A percentile compares a stretch with the other conserved stretches of the same genome.
phyloP scores from a whole-genome alignment of 2,888 invertebrate genomes.

The Agrilus cyanescens region DNA sequence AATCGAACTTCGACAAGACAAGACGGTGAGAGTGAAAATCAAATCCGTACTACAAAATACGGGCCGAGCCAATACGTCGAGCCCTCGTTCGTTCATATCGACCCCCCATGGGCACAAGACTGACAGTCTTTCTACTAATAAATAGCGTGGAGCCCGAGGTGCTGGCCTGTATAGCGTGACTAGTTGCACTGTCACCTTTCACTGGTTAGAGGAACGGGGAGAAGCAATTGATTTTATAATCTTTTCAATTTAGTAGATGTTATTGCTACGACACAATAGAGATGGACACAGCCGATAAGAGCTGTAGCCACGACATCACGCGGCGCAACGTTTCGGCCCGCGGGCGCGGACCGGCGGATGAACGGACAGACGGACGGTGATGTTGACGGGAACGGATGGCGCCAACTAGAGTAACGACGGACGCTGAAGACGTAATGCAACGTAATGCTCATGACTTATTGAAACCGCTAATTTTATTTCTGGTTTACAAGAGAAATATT shows the following conservation, averaged over 20 bases:
- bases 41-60: neutral
- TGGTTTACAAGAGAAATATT: too few relatives aligned
- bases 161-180: constrained; percentile 9
- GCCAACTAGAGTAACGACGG: too few relatives aligned
- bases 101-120: constrained; percentile 21
- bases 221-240: constrained; percentile 38
- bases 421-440: too few relatives aligned
- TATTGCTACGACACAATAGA: constrained; percentile 37
- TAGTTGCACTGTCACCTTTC: constrained; percentile 26
- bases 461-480: too few relatives aligned
- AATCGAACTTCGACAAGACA: too few relatives aligned
- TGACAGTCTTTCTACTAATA: constrained; percentile 20
- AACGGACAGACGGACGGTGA: too few relatives aligned
- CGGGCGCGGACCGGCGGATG: too few relatives aligned
- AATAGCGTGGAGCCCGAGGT: constrained; percentile 16
- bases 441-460: too few relatives aligned
- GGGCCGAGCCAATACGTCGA: neutral
- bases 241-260: constrained; percentile 39
- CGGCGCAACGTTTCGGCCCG: constrained; percentile 17
- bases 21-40: too few relatives aligned
- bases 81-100: constrained; percentile 15
- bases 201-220: constrained; percentile 22
- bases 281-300: constrained; percentile 35
- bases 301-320: constrained; percentile 25
- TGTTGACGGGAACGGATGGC: too few relatives aligned